Conservation (phyloP, 2,888 invertebrate species). For the Cryptocephalus moraei region DNA sequence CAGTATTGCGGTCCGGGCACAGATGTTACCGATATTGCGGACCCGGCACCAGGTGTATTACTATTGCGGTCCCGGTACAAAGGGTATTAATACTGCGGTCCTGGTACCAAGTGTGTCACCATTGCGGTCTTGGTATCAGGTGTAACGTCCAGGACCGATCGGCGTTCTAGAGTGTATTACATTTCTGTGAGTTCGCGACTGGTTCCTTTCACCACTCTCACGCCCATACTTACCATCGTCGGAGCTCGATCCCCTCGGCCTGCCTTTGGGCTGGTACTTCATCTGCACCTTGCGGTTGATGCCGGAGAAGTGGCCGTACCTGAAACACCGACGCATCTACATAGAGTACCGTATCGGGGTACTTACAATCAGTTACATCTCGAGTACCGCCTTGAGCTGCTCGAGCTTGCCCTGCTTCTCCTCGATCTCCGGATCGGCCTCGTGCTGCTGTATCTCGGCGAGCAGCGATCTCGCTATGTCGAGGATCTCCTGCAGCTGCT, state of each 20-base stretch:
- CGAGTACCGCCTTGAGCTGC: constrained; percentile 95
- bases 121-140: too few relatives aligned
- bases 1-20: too few relatives aligned
- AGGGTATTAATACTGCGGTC: too few relatives aligned
- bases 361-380: constrained; percentile 68
- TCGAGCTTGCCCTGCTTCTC: constrained; percentile 96
- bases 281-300: constrained; percentile 99
- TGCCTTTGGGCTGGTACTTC: constrained; percentile 95
- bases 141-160: too few relatives aligned
- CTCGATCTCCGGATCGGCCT: constrained; percentile 85
- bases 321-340: constrained; percentile 31
- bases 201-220: too few relatives aligned
- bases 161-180: too few relatives aligned
- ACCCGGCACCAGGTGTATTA: too few relatives aligned
- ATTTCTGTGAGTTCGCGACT: too few relatives aligned
- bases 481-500: constrained; percentile 93
- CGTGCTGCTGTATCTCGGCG: constrained; percentile 78
- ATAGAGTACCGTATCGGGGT: background rate
- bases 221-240: constrained; percentile 70
- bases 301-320: constrained; percentile 99
- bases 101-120: too few relatives aligned
- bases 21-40: too few relatives aligned
- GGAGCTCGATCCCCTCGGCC: constrained; percentile 83
- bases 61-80: too few relatives aligned
- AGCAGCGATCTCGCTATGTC: constrained; percentile 90